Evolutionary conservation across 2,888 invertebrate genomes (phyloP).

Genomic region (Pristionchus entomophagus): DNA sequence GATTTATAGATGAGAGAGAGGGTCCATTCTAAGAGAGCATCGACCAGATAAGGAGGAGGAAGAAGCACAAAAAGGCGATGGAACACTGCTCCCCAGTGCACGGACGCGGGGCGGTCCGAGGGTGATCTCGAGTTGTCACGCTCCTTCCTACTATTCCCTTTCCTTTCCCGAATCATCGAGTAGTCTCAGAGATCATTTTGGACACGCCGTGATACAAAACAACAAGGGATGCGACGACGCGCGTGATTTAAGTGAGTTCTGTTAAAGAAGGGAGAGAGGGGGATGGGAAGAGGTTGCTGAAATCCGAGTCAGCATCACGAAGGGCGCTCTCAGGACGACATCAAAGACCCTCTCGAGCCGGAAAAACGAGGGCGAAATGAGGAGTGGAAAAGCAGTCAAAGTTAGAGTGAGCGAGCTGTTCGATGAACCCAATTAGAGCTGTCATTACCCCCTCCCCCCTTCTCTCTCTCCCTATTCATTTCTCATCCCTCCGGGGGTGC

Average conservation of each 20-base stretch:
- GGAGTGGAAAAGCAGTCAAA: background rate
- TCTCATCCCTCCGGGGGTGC: background rate
- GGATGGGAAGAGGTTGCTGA: background rate
- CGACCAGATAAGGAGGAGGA: background rate
- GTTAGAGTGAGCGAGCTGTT: conserved; percentile 21
- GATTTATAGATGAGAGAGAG: background rate
- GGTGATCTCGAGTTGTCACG: background rate
- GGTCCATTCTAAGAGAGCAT: background rate
- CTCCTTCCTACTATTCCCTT: background rate
- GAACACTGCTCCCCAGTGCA: too few relatives aligned
- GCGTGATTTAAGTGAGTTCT: background rate
- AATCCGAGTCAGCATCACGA: background rate
- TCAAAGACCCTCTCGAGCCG: background rate
- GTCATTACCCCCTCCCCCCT: background rate
- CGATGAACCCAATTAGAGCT: conserved; percentile 4
- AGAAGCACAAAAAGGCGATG: too few relatives aligned
- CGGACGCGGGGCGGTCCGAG: background rate
- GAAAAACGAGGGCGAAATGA: background rate
- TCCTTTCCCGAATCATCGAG: background rate
- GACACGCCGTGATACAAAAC: conserved; percentile 20
- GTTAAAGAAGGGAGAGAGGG: background rate
- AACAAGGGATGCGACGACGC: background rate
- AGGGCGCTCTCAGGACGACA: too few relatives aligned
- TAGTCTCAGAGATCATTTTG: background rate
- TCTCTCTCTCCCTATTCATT: background rate